Evolutionary conservation across 2,797 vertebrate genomes (phyloP), one percentile per base, ranked within the genome.

Genomic region (Bucorvus abyssinicus): DNA sequence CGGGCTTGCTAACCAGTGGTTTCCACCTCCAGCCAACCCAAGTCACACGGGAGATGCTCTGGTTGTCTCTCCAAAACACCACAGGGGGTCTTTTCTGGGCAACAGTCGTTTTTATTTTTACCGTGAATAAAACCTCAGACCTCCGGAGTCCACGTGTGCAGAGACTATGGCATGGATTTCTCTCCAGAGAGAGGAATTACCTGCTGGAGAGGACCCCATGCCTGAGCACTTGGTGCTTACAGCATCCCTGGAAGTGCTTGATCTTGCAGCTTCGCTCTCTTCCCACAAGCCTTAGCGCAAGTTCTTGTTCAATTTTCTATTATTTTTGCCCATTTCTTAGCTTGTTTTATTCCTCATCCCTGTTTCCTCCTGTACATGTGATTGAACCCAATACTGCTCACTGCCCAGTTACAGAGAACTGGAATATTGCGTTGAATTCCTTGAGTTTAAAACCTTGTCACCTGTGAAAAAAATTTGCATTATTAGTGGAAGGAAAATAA

Each of bases 251-350:
- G 56, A 42, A 63, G 16, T 27, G 18, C 74, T 87, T 64, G 60
- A 19, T 64, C 29, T 34, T 2, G 0, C 45, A 74, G 50, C 47
- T 21, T 75, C 1, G 1, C 27, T 87, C 1, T 2, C 42, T 81
- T 49, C 75, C 56, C 61, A 63, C 22, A 38, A 75, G 29, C 49
- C 40, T 75, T 56, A 40, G 45, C 56, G 61, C 20, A 88, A 85
- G 4, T n/a, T 44, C 24, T 55, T n/a, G 9, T 17, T 79, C 44
- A 73, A 40, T 84, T 80, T 87, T 71, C 19, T 56, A 9, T 73
- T 65, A 24, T 55, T 67, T 92, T 74, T 87, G 12, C 49, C 29
- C 40, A 16, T 65, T 76, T n/a, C 38, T 87, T 55, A 87, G n/a
- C 45, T 84, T 59, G 8, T 45, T 75, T 74, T 23, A 23, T 78